phyloP scores from a whole-genome alignment of 1,140 invertebrate genomes.

The Mylabris phalerata region DNA sequence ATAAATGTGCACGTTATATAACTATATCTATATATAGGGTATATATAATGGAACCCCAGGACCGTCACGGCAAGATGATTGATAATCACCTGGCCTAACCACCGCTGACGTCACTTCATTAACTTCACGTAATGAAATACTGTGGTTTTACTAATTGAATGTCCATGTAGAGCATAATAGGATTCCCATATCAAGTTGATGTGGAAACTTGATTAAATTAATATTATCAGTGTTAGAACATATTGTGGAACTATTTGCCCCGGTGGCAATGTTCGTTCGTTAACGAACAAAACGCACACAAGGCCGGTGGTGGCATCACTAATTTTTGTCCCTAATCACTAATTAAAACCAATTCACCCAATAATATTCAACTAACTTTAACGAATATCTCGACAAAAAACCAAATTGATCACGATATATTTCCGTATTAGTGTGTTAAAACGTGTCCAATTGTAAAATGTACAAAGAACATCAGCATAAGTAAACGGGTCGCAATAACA shows the following conservation, averaged over 20 bases:
- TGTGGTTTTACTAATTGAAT: conserved; percentile 43
- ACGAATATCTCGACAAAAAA: too few species aligned
- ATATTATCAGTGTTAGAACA: conserved; percentile 25
- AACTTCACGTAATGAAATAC: conserved; percentile 41
- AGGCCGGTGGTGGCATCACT: neutral
- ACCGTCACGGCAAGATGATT: conserved; percentile 36
- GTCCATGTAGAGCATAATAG: conserved; percentile 41
- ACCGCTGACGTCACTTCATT: conserved; percentile 39
- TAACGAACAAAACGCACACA: neutral
- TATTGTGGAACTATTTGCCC: conserved; percentile 10
- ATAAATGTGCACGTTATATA: too few species aligned
- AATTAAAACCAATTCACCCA: too few species aligned
- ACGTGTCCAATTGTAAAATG: conserved; percentile 24
- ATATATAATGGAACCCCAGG: conserved; percentile 13
- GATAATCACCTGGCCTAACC: conserved; percentile 38
- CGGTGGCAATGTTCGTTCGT: neutral
- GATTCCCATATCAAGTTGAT: conserved; percentile 37
- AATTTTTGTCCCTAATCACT: neutral
- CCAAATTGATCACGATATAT: too few species aligned
- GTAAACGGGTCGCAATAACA: conserved; percentile 30
- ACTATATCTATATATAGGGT: too few species aligned
- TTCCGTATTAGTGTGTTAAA: conserved; percentile 1
- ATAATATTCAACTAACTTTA: too few species aligned
- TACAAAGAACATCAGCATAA: conserved; percentile 29
- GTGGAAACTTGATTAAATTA: conserved; percentile 35